These are phyloP conservation scores for Dromius quadrimaculatus DNA, from an alignment of 2,888 invertebrate species.

Conservation along the genomic window DNA sequence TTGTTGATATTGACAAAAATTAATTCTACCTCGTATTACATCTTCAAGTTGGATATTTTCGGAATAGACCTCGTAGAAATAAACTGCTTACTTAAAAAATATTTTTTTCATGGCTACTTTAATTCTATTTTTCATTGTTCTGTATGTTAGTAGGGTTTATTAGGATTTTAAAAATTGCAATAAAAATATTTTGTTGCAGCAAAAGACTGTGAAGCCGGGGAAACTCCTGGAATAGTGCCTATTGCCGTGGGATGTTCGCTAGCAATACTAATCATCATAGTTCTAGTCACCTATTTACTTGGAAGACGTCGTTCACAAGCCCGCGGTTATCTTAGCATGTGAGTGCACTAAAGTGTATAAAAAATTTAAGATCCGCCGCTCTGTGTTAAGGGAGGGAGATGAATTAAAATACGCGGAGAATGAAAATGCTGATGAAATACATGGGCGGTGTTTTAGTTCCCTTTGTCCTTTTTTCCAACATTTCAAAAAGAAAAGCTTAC, in stretches of 20 bases:
- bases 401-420: conserved; percentile 34
- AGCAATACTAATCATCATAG: conserved; percentile 89
- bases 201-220: conserved; percentile 78
- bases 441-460: conserved; percentile 35
- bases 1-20: too few species aligned
- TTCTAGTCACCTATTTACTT: conserved; percentile 92
- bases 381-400: conserved; percentile 45
- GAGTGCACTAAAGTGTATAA: conserved; percentile 61
- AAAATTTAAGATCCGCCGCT: conserved; percentile 11
- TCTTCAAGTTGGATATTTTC: too few species aligned
- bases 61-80: too few species aligned
- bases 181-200: conserved; percentile 71
- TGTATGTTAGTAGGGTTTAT: too few species aligned
- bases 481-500: conserved; percentile 17
- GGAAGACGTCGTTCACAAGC: conserved; percentile 88
- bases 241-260: conserved; percentile 96
- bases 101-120: too few species aligned
- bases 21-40: too few species aligned
- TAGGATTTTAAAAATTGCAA: too few species aligned
- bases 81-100: too few species aligned
- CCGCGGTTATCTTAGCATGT: conserved; percentile 91
- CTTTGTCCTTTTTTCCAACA: conserved; percentile 1
- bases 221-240: conserved; percentile 92
- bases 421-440: conserved; percentile 14
- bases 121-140: too few species aligned